phyloP scores from a whole-genome alignment of 1,140 invertebrate genomes.

The Steinernema feltiae region DNA sequence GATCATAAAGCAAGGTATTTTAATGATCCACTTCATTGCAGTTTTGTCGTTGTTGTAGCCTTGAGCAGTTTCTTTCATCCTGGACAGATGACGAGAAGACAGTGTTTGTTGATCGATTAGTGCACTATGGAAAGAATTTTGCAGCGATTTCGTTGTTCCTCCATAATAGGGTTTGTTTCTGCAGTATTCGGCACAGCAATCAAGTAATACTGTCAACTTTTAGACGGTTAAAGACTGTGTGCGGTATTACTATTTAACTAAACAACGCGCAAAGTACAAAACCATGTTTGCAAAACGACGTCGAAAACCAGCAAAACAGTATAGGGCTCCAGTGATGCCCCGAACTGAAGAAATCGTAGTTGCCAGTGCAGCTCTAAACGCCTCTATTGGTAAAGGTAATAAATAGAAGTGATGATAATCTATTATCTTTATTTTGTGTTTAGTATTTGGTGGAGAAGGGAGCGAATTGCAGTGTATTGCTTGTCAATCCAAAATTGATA shows the following conservation, averaged over 20 bases:
- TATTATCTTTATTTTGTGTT: constrained; percentile 10
- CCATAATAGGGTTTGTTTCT: not conserved
- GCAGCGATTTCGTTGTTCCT: constrained; percentile 2
- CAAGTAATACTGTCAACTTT: not conserved
- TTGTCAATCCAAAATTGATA: constrained; percentile 19
- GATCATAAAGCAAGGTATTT: not conserved
- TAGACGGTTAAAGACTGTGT: constrained; percentile 18
- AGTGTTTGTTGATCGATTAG: not conserved
- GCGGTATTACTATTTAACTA: constrained; percentile 21
- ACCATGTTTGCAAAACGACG: constrained; percentile 10
- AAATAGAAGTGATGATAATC: not conserved
- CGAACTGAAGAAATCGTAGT: constrained; percentile 8
- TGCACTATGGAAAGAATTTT: constrained; percentile 17
- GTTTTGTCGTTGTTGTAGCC: not conserved
- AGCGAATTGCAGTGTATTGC: constrained; percentile 13
- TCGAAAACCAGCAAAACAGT: constrained; percentile 12
- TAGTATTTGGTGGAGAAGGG: constrained; percentile 1
- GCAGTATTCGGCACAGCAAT: not conserved
- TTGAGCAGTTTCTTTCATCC: not conserved
- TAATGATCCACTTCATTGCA: not conserved
- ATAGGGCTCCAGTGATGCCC: constrained; percentile 14
- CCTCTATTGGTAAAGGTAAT: not conserved
- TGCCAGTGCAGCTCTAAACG: constrained; percentile 11
- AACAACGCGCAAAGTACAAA: constrained; percentile 20
- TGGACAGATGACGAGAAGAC: constrained; percentile 12